Percentiles rank a stretch among this genome's conserved stretches.
Evolutionary conservation across 2,797 vertebrate species (phyloP).

Genomic region (Synanceia verrucosa): DNA sequence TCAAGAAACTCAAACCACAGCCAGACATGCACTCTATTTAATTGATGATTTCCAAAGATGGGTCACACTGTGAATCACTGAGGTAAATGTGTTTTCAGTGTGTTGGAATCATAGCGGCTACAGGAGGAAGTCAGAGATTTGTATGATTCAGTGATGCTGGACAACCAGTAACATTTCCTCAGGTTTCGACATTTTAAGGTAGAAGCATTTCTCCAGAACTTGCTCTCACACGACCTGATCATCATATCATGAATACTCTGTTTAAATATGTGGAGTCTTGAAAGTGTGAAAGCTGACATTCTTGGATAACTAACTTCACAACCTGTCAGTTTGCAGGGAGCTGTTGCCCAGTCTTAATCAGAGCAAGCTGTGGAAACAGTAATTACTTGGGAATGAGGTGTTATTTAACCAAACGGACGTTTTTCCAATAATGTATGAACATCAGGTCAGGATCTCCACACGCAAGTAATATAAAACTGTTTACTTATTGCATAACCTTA

Average conservation of each 20-base stretch:
- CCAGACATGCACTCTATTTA: constrained; percentile 55
- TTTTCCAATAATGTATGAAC: neutral
- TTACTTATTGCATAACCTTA: constrained; percentile 9
- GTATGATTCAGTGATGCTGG: neutral
- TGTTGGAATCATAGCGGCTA: constrained; percentile 28
- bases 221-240: neutral
- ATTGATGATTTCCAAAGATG: constrained; percentile 42
- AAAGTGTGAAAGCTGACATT: neutral
- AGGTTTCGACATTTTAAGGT: neutral
- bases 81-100: constrained; percentile 38
- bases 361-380: neutral
- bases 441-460: neutral
- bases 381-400: neutral
- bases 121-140: constrained; percentile 12
- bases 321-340: neutral
- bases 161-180: constrained; percentile 9
- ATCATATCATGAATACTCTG: neutral
- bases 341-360: neutral
- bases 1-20: constrained; percentile 29
- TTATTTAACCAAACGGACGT: neutral
- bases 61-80: constrained; percentile 40
- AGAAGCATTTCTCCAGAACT: neutral
- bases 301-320: neutral
- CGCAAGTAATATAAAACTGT: neutral
- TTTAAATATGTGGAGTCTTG: neutral